phyloP scores from a whole-genome alignment of 2,797 vertebrate species.

The Eulemur albifrons region DNA sequence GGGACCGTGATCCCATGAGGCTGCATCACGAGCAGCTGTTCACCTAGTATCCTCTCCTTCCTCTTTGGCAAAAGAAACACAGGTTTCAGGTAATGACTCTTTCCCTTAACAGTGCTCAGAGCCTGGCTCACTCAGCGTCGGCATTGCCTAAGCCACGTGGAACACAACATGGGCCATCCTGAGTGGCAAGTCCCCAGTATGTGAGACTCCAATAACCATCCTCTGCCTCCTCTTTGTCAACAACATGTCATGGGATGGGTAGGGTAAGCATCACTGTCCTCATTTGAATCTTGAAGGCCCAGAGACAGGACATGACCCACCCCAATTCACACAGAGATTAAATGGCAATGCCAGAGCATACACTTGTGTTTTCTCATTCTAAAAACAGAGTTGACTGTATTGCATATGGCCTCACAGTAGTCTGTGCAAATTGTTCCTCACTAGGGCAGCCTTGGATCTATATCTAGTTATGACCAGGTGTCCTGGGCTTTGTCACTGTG shows the following conservation, averaged over 20 bases:
- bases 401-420: not conserved
- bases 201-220: not conserved
- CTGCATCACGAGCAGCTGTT: not conserved
- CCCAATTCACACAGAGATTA: not conserved
- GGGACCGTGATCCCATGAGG: too few relatives aligned
- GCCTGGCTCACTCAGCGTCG: not conserved
- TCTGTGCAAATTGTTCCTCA: too few relatives aligned
- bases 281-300: not conserved
- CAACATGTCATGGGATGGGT: too few relatives aligned
- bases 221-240: not conserved
- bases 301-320: not conserved
- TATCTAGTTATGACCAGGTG: not conserved
- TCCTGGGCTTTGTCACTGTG: not conserved
- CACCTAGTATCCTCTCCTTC: not conserved
- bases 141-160: not conserved
- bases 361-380: not conserved
- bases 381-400: not conserved
- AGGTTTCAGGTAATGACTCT: not conserved
- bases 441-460: not conserved
- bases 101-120: not conserved
- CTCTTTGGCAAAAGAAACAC: not conserved
- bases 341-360: not conserved
- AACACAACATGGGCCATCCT: not conserved
- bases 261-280: not conserved
- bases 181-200: not conserved